These are phyloP conservation scores for Temnothorax curvispinosus DNA, from an alignment of 1,140 invertebrate species.

Conservation along the genomic window DNA sequence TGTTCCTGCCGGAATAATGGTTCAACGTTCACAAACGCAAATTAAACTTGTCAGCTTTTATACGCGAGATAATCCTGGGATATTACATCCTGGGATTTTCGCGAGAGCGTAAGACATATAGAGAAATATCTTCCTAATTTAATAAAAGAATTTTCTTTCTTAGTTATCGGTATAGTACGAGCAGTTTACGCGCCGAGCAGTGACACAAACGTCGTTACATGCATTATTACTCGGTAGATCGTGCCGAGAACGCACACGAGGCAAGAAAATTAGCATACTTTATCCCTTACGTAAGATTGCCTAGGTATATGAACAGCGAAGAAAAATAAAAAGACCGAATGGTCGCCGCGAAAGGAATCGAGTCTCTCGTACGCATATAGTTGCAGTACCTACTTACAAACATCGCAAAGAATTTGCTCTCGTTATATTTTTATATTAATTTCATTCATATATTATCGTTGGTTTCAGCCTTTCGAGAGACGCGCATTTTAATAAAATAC, in stretches of 20 bases:
- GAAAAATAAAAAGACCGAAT: slow-evolving; percentile 37
- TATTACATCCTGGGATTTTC: not conserved
- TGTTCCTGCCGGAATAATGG: slow-evolving; percentile 17
- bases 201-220: slow-evolving; percentile 7
- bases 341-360: not conserved
- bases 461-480: not conserved
- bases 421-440: not conserved
- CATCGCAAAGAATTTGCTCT: not conserved
- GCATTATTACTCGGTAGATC: slow-evolving; percentile 33
- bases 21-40: not conserved
- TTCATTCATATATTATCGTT: not conserved
- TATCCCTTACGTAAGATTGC: slow-evolving; percentile 62
- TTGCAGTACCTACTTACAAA: not conserved
- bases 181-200: not conserved
- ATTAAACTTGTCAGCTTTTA: not conserved
- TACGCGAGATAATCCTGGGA: not conserved
- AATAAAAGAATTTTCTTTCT: not conserved
- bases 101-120: not conserved
- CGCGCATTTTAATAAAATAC: not conserved
- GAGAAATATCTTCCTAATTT: not conserved
- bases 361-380: not conserved
- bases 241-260: not conserved
- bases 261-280: slow-evolving; percentile 59
- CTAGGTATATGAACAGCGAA: slow-evolving; percentile 1
- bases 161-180: not conserved